Percentiles rank a stretch among this genome's conserved stretches.
Conservation (phyloP, 2,113 vertebrate genomes). For the Bubalus kerabau region DNA sequence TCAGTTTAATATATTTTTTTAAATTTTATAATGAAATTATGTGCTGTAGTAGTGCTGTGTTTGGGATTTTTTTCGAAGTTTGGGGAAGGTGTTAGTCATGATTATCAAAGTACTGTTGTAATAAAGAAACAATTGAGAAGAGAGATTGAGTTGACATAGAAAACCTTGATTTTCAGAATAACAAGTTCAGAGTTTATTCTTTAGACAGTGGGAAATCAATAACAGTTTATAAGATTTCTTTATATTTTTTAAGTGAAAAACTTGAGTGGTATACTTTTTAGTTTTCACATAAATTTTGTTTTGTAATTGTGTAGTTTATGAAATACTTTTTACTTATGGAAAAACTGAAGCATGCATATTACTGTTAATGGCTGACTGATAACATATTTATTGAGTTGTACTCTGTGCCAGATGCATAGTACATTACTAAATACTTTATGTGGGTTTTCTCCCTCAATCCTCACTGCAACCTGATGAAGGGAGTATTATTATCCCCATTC, state of each 20-base stretch:
- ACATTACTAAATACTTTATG: not conserved
- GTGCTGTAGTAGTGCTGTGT: not conserved
- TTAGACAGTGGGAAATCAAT: not conserved
- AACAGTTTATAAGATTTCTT: not conserved
- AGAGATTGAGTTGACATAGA: not conserved
- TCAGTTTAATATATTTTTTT: not conserved
- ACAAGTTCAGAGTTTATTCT: not conserved
- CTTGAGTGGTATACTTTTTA: not conserved
- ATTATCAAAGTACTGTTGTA: not conserved
- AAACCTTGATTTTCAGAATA: not conserved
- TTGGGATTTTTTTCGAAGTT: not conserved
- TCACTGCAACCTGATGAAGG: not conserved
- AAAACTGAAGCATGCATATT: not conserved
- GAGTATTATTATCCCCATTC: not conserved
- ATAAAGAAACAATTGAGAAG: not conserved
- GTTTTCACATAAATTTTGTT: not conserved
- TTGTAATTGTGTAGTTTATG: not conserved
- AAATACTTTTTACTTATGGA: not conserved
- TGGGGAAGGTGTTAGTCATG: not conserved
- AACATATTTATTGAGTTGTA: not conserved
- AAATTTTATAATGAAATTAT: not conserved
- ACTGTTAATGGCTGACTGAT: not conserved
- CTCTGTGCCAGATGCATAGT: not conserved
- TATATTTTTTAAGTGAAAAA: slow-evolving; percentile 7
- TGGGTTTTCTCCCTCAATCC: not conserved